These are phyloP conservation scores for Pseudonaja textilis DNA, from an alignment of 2,113 vertebrate genomes.

Conservation along the genomic window DNA sequence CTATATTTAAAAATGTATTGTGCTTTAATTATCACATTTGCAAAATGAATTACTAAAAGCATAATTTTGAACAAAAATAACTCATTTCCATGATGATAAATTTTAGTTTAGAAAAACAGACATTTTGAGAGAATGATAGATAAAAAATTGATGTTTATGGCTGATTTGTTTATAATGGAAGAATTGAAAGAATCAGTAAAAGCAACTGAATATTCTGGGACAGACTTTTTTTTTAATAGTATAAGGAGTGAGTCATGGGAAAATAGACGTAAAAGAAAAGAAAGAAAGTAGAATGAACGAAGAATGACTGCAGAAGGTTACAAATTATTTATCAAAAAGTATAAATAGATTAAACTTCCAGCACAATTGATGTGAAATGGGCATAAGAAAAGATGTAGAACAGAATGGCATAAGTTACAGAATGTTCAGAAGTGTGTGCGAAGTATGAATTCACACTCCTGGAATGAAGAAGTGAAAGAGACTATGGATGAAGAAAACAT, in stretches of 20 bases:
- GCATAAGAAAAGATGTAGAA: not conserved
- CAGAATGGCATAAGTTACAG: not conserved
- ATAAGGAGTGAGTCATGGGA: not conserved
- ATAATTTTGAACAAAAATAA: not conserved
- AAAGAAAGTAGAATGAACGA: not conserved
- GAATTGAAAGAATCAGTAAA: not conserved
- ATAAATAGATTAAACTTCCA: not conserved
- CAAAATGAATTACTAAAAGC: not conserved
- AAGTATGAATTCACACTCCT: not conserved
- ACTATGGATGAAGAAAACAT: not conserved
- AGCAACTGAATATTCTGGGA: not conserved
- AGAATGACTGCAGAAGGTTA: not conserved
- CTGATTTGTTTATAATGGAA: not conserved
- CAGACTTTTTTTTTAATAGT: not conserved
- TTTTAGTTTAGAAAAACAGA: not conserved
- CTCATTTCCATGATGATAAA: constrained; percentile 10
- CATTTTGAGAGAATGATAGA: not conserved
- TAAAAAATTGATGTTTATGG: not conserved
- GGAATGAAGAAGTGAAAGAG: not conserved
- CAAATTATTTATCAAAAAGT: not conserved
- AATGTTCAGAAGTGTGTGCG: not conserved
- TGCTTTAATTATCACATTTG: not conserved
- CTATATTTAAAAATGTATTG: not conserved
- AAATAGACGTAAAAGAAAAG: not conserved
- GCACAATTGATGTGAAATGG: not conserved